These are phyloP conservation scores for Stenopsyche tienmushanensis DNA, from an alignment of 1,140 invertebrate genomes.

Conservation along the genomic window DNA sequence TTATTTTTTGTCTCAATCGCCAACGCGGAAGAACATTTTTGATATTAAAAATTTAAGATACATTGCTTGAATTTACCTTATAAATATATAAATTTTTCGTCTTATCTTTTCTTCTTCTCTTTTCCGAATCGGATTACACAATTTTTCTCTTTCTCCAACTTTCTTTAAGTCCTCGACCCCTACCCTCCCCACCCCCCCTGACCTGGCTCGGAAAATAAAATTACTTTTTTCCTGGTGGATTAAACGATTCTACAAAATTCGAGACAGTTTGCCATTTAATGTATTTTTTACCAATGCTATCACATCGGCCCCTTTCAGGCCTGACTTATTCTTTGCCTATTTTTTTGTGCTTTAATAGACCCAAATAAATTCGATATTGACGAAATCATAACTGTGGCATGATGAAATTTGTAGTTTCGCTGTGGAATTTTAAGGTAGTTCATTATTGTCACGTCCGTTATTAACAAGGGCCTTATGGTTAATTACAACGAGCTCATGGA, in stretches of 20 bases:
- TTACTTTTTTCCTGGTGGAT: background rate
- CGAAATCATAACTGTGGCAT: too few relatives aligned
- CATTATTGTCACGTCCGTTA: too few relatives aligned
- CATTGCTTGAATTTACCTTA: background rate
- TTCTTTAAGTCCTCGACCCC: background rate
- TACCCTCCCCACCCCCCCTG: background rate
- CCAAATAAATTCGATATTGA: too few relatives aligned
- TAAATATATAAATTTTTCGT: background rate
- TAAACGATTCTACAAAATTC: conserved; percentile 7
- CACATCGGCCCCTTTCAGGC: background rate
- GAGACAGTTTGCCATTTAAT: conserved; percentile 7
- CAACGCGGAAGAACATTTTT: background rate
- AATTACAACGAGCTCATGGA: too few relatives aligned
- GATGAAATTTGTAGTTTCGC: too few relatives aligned
- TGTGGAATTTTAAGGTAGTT: too few relatives aligned
- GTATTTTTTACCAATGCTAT: background rate
- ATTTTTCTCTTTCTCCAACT: background rate
- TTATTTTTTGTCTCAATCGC: background rate
- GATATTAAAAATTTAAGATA: background rate
- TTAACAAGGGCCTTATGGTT: too few relatives aligned
- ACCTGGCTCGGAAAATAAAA: conserved; percentile 6
- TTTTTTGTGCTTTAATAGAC: too few relatives aligned
- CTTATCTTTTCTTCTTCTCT: background rate
- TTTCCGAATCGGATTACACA: background rate
- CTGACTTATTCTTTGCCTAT: too few relatives aligned